Conservation (phyloP, 2,797 vertebrate species). For the Astyanax mexicanus region DNA sequence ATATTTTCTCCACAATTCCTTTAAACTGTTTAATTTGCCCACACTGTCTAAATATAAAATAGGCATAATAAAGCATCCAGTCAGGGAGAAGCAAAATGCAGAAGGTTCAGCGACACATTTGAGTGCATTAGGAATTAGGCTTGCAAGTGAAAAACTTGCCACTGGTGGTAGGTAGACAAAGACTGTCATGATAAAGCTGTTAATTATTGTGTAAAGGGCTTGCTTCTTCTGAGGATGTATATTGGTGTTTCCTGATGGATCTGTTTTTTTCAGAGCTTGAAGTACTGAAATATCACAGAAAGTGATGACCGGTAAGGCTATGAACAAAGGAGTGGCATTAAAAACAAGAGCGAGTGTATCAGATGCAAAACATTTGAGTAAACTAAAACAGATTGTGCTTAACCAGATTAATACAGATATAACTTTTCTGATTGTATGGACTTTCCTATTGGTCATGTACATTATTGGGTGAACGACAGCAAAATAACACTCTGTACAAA, state of each 20-base stretch:
- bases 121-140: constrained; percentile 18
- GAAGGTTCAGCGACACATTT: constrained; percentile 37
- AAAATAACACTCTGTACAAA: constrained; percentile 72
- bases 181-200: constrained; percentile 21
- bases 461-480: constrained; percentile 72
- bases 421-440: constrained; percentile 52
- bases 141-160: not conserved
- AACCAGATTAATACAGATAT: constrained; percentile 58
- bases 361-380: not conserved
- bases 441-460: constrained; percentile 63
- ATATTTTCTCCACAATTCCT: constrained; percentile 9
- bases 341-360: not conserved
- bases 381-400: constrained; percentile 22
- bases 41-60: constrained; percentile 35
- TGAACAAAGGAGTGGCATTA: constrained; percentile 51
- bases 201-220: constrained; percentile 65
- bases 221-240: constrained; percentile 68
- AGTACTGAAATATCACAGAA: constrained; percentile 69
- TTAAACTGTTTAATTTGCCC: constrained; percentile 14
- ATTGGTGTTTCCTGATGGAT: constrained; percentile 38
- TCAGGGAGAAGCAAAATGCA: constrained; percentile 30
- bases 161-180: constrained; percentile 66
- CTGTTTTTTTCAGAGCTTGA: constrained; percentile 52
- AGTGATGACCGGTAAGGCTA: constrained; percentile 41
- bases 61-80: not conserved